A percentile compares a stretch with the other conserved stretches of the same genome.
Conservation (phyloP, 2,888 invertebrate species). For the Pilophorus perplexus region DNA sequence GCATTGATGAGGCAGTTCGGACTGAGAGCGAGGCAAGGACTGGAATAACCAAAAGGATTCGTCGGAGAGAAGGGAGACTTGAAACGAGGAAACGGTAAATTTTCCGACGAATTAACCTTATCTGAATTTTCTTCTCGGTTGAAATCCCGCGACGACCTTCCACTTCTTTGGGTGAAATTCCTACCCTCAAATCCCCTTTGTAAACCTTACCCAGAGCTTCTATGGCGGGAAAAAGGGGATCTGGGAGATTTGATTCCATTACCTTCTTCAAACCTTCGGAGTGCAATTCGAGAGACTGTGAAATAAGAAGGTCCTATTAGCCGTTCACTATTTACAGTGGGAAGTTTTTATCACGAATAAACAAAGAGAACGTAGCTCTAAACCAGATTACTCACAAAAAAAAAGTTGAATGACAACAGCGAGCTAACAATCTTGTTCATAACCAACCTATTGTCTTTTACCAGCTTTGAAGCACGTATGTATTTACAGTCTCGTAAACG, state of each 20-base stretch:
- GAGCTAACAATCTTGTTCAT: no score
- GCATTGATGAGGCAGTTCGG: no score
- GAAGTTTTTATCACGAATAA: no score
- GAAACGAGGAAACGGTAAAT: constrained; percentile 25
- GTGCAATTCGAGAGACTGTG: no score
- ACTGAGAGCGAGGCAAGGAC: no score
- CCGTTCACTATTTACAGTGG: no score
- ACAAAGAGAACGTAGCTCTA: no score
- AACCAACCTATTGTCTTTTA: no score
- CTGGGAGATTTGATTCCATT: constrained; percentile 15
- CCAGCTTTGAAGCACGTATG: neutral
- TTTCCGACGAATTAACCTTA: constrained; percentile 24
- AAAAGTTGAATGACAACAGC: no score
- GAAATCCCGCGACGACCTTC: constrained; percentile 2
- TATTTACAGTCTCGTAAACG: neutral
- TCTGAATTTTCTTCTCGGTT: constrained; percentile 27
- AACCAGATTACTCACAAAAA: no score
- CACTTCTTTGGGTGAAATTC: neutral
- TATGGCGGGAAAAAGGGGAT: neutral
- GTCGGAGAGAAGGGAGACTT: neutral
- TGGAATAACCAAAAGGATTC: neutral
- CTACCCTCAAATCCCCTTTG: constrained; percentile 2
- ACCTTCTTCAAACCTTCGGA: neutral
- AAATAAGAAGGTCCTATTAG: no score
- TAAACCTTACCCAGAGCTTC: constrained; percentile 2